Percentiles rank a stretch among this genome's conserved stretches.
Evolutionary conservation across 2,797 vertebrate genomes (phyloP).

Genomic region (Brachyrhaphis roseni): DNA sequence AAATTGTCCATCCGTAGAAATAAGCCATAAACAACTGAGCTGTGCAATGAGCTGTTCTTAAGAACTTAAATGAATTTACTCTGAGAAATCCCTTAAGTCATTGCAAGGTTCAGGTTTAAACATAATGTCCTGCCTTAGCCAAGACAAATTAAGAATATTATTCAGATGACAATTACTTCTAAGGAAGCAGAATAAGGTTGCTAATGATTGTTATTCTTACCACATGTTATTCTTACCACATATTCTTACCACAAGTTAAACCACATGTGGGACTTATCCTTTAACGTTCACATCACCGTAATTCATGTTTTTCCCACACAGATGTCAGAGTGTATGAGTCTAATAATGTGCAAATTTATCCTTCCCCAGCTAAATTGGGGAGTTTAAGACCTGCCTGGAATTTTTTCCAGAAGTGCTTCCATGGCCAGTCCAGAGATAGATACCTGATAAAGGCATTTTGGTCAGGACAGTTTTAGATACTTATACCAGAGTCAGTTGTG

Average conservation of each 20-base stretch:
- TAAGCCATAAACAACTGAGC: conserved; percentile 5
- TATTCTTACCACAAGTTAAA: too few species aligned
- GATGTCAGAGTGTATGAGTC: conserved; percentile 42
- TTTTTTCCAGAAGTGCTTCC: conserved; percentile 50
- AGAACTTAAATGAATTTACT: conserved; percentile 52
- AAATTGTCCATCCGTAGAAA: not conserved
- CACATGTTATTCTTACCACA: conserved; percentile 48
- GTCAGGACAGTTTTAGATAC: conserved; percentile 42
- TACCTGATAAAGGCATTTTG: conserved; percentile 30
- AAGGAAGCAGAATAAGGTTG: conserved; percentile 42
- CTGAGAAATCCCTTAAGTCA: conserved; percentile 44
- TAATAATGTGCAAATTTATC: conserved; percentile 56
- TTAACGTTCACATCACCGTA: conserved; percentile 54
- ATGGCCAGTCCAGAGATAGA: conserved; percentile 40
- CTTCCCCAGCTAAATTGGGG: conserved; percentile 63
- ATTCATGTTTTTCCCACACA: conserved; percentile 43
- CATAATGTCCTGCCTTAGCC: conserved; percentile 14
- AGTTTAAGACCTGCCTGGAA: conserved; percentile 53
- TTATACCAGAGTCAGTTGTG: conserved; percentile 39
- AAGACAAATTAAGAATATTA: conserved; percentile 44
- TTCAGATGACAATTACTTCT: conserved; percentile 35
- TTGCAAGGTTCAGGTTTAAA: conserved; percentile 30
- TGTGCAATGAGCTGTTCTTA: conserved; percentile 51
- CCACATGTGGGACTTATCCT: conserved; percentile 26
- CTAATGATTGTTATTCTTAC: conserved; percentile 44